Percentiles rank a stretch among this genome's conserved stretches.
Conservation (phyloP, 2,797 vertebrate species). For the Dipus sagitta region DNA sequence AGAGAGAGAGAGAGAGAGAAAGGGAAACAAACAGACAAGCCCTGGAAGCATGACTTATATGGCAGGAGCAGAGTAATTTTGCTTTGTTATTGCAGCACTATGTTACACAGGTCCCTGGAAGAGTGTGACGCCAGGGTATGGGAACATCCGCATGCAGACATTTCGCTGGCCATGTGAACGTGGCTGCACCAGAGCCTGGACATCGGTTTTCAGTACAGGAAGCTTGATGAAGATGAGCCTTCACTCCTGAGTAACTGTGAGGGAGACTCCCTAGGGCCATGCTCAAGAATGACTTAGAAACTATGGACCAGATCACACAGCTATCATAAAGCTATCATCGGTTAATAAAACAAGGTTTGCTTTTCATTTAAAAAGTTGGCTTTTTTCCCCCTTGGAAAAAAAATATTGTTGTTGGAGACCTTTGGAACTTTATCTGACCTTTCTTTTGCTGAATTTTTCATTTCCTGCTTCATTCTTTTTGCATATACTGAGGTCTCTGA, state of each 20-base stretch:
- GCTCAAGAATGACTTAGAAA: slow-evolving; percentile 84
- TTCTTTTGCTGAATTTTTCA: slow-evolving; percentile 84
- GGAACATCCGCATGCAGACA: slow-evolving; percentile 15
- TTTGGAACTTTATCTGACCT: slow-evolving; percentile 84
- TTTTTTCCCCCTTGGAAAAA: slow-evolving; percentile 75
- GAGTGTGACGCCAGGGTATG: slow-evolving; percentile 29
- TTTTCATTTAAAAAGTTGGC: slow-evolving; percentile 75
- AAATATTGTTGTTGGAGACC: slow-evolving; percentile 83
- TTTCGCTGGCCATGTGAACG: slow-evolving; percentile 11
- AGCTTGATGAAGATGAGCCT: slow-evolving; percentile 8
- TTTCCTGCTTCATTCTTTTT: slow-evolving; percentile 84
- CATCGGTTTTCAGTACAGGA: not conserved
- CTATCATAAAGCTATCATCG: slow-evolving; percentile 88
- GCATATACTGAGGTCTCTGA: slow-evolving; percentile 39
- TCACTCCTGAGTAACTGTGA: slow-evolving; percentile 45
- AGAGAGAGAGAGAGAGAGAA: not conserved
- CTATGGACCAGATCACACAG: slow-evolving; percentile 84
- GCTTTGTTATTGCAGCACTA: slow-evolving; percentile 49
- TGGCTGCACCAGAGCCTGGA: not conserved
- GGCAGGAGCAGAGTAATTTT: not conserved
- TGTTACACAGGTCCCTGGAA: slow-evolving; percentile 49
- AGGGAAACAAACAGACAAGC: not conserved
- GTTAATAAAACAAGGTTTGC: slow-evolving; percentile 86
- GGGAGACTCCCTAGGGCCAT: slow-evolving; percentile 69
- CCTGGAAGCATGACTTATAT: slow-evolving; percentile 56